Percentiles rank a stretch among this genome's conserved stretches.
Conservation (phyloP, 2,113 vertebrate genomes). For the Phyllopteryx taeniolatus region DNA sequence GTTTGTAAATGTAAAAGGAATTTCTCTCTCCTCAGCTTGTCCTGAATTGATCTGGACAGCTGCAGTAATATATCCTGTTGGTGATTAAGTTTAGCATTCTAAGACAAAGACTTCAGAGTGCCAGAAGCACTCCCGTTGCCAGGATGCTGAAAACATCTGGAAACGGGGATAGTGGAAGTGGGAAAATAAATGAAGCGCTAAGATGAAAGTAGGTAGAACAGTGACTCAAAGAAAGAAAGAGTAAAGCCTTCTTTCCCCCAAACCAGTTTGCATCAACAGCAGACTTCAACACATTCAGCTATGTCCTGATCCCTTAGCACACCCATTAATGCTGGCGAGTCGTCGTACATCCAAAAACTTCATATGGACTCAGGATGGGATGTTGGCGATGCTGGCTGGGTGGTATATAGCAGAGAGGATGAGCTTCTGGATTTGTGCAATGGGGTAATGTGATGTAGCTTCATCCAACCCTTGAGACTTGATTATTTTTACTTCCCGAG, state of each 20-base stretch:
- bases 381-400: background rate
- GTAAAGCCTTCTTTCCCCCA: slow-evolving; percentile 24
- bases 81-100: slow-evolving; percentile 30
- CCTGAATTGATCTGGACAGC: slow-evolving; percentile 33
- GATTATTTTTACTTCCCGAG: slow-evolving; percentile 22
- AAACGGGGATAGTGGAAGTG: slow-evolving; percentile 11
- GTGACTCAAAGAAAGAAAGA: slow-evolving; percentile 20
- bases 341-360: slow-evolving; percentile 22
- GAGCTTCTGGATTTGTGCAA: slow-evolving; percentile 20
- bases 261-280: slow-evolving; percentile 12
- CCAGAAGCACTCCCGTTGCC: slow-evolving; percentile 16
- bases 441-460: slow-evolving; percentile 1
- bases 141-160: slow-evolving; percentile 22
- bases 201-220: slow-evolving; percentile 16
- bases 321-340: slow-evolving; percentile 35
- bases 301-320: slow-evolving; percentile 33
- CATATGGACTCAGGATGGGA: slow-evolving; percentile 28
- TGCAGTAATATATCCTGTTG: slow-evolving; percentile 41
- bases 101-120: background rate
- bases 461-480: slow-evolving; percentile 18
- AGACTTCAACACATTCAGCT: slow-evolving; percentile 36
- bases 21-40: slow-evolving; percentile 23
- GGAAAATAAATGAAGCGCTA: slow-evolving; percentile 2
- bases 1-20: slow-evolving; percentile 33
- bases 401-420: slow-evolving; percentile 13